Conservation (phyloP, 2,113 vertebrate genomes). For the Halcyon malimbica region DNA sequence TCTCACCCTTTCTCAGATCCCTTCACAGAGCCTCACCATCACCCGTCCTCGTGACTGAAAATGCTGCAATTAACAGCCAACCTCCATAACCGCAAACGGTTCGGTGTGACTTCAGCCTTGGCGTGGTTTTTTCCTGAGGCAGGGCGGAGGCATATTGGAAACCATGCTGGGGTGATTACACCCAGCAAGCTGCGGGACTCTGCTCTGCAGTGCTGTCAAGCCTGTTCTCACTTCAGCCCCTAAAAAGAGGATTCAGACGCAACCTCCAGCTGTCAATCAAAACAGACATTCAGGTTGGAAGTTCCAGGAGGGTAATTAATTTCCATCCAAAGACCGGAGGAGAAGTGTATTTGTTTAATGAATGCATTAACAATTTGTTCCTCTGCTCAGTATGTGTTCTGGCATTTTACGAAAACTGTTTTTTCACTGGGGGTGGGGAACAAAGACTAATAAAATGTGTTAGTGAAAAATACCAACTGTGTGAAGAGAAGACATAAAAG, state of each 20-base stretch:
- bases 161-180: neutral
- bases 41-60: neutral
- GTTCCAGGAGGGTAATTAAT: slow-evolving; percentile 47
- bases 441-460: slow-evolving; percentile 22
- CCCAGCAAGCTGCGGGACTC: neutral
- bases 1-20: neutral
- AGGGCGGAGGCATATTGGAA: neutral
- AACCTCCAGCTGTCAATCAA: neutral
- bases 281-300: neutral
- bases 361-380: slow-evolving; percentile 38
- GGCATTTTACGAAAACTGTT: slow-evolving; percentile 30
- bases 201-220: neutral
- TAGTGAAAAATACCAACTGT: slow-evolving; percentile 40
- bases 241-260: neutral
- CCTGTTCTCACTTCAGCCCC: neutral
- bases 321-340: neutral
- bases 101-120: neutral
- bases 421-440: neutral
- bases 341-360: slow-evolving; percentile 56
- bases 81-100: neutral
- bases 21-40: neutral
- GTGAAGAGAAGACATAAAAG: neutral
- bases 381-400: slow-evolving; percentile 30
- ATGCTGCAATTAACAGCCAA: neutral
- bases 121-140: neutral